Conservation (phyloP, 30 jellyfish, hydroid and myxozoan genomes). For the Haliclystus octoradiatus region DNA sequence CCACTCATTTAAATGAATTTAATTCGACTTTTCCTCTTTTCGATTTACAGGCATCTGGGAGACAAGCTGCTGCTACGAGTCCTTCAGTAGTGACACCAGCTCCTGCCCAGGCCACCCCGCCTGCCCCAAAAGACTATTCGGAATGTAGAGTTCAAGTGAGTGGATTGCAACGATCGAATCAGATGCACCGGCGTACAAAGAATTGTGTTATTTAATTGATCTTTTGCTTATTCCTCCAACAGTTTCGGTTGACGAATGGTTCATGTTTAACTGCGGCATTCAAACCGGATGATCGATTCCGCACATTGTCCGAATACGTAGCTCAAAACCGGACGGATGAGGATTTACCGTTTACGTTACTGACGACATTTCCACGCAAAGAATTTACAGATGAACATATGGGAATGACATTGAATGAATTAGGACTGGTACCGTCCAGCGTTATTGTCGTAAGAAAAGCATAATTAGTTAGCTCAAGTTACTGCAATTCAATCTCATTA, state of each 20-base stretch:
- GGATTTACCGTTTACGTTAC: slow-evolving; percentile 38
- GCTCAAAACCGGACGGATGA: slow-evolving; percentile 56
- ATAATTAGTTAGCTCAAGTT: no score
- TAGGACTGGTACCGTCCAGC: slow-evolving; percentile 85
- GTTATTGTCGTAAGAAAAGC: slow-evolving; percentile 49
- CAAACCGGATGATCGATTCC: slow-evolving; percentile 49
- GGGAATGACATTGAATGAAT: slow-evolving; percentile 50
- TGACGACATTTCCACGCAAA: slow-evolving; percentile 86
- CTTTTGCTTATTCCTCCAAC: background rate
- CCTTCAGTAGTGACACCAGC: no score
- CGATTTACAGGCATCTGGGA: no score
- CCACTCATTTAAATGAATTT: no score
- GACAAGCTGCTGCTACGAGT: no score
- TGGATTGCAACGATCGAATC: background rate
- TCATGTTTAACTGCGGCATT: slow-evolving; percentile 43
- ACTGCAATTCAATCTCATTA: no score
- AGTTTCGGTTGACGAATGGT: slow-evolving; percentile 91
- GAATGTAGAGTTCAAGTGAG: slow-evolving; percentile 67
- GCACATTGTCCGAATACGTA: slow-evolving; percentile 37
- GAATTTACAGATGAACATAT: slow-evolving; percentile 49
- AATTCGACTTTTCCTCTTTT: no score
- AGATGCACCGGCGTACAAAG: no score
- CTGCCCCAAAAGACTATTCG: slow-evolving; percentile 48
- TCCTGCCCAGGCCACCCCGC: slow-evolving; percentile 11
- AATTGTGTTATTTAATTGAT: background rate